Percentiles rank a stretch among this genome's conserved stretches.
Evolutionary conservation across 2,888 invertebrate species (phyloP).

Genomic region (Drosophila formosana): DNA sequence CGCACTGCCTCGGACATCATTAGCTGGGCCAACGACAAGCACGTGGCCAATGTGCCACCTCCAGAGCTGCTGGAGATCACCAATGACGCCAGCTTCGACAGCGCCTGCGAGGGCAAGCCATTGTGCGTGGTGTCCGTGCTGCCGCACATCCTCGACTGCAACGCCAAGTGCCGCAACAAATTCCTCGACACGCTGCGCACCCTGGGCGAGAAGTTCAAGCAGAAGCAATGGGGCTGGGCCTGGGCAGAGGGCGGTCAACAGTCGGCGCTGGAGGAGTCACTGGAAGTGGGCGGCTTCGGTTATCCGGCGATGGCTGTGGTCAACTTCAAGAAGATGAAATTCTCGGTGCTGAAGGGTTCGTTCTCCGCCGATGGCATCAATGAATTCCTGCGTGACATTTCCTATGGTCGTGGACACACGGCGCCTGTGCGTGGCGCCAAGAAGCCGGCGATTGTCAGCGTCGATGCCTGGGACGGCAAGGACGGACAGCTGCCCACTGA

Average conservation of each 20-base stretch:
- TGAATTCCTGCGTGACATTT: slow-evolving; percentile 96
- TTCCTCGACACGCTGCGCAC: slow-evolving; percentile 91
- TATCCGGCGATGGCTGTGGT: slow-evolving; percentile 99
- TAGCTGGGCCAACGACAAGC: slow-evolving; percentile 93
- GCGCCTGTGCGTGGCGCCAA: slow-evolving; percentile 93
- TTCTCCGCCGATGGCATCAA: slow-evolving; percentile 98
- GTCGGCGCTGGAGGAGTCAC: slow-evolving; percentile 91
- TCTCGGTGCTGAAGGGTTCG: slow-evolving; percentile 95
- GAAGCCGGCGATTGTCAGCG: slow-evolving; percentile 89
- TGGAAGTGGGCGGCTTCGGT: slow-evolving; percentile 99
- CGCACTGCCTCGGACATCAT: slow-evolving; percentile 96
- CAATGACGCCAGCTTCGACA: slow-evolving; percentile 88
- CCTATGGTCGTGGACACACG: slow-evolving; percentile 96
- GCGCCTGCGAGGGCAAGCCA: slow-evolving; percentile 93
- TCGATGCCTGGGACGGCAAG: slow-evolving; percentile 96
- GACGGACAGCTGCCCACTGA: slow-evolving; percentile 92
- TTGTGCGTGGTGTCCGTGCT: slow-evolving; percentile 96
- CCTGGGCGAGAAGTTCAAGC: slow-evolving; percentile 96
- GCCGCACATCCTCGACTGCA: slow-evolving; percentile 98
- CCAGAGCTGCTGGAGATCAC: slow-evolving; percentile 93
- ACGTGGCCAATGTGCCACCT: slow-evolving; percentile 94
- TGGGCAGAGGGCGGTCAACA: slow-evolving; percentile 98
- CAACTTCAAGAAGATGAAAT: slow-evolving; percentile 98
- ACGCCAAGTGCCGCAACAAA: slow-evolving; percentile 95
- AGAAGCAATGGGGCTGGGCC: slow-evolving; percentile 98